A percentile compares a stretch with the other conserved stretches of the same genome.
These are phyloP conservation scores for Terebella lapidaria DNA, from an alignment of 2,888 invertebrate genomes.

Conservation along the genomic window DNA sequence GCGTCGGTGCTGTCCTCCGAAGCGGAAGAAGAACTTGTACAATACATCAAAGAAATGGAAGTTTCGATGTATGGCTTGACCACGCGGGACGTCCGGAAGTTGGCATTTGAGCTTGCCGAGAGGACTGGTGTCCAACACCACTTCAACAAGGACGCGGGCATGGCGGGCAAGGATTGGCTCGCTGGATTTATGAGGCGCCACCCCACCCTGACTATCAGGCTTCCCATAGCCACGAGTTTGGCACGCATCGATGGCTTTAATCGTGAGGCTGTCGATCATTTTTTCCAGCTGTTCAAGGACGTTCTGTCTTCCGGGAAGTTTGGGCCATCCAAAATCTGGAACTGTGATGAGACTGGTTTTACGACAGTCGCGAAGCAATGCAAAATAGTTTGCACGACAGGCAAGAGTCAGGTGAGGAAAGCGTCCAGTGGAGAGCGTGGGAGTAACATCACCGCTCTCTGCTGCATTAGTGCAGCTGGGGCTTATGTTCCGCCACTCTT, in stretches of 20 bases:
- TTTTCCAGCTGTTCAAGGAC: neutral
- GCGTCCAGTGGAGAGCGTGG: constrained; percentile 50
- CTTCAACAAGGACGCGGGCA: neutral
- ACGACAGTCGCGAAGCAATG: constrained; percentile 46
- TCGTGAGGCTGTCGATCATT: neutral
- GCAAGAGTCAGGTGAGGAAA: constrained; percentile 42
- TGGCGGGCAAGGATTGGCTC: constrained; percentile 1
- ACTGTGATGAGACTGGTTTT: constrained; percentile 51
- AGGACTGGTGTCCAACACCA: neutral
- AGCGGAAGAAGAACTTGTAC: neutral
- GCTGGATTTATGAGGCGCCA: neutral
- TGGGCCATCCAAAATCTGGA: constrained; percentile 38
- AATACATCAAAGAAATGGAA: neutral
- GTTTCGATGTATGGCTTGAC: neutral
- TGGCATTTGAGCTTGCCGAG: neutral
- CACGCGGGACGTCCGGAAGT: neutral
- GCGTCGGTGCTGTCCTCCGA: neutral
- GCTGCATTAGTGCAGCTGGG: constrained; percentile 51
- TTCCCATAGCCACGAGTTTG: neutral
- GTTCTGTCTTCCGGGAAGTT: neutral
- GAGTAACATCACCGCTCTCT: constrained; percentile 50
- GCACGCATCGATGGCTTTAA: neutral
- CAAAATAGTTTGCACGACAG: constrained; percentile 34
- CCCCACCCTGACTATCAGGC: neutral
- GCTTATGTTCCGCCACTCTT: constrained; percentile 55